Conservation (phyloP, 2,113 vertebrate species). For the Alosa alosa region DNA sequence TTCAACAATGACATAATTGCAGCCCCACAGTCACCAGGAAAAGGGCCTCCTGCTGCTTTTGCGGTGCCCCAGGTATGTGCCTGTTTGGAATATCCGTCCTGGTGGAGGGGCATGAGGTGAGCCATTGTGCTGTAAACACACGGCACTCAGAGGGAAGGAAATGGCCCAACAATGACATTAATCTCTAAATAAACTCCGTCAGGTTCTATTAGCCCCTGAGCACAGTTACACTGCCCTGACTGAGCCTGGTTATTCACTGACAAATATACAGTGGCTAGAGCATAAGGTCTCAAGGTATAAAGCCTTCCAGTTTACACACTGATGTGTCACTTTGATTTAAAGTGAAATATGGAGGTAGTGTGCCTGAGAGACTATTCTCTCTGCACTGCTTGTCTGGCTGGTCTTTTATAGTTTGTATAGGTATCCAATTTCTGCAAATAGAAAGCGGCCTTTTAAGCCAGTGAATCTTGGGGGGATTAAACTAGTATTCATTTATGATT, state of each 20-base stretch:
- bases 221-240: not conserved
- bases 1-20: not conserved
- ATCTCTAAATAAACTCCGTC: constrained; percentile 29
- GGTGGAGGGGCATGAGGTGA: constrained; percentile 41
- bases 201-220: not conserved
- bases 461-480: not conserved
- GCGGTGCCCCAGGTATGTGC: constrained; percentile 2
- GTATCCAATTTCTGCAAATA: not conserved
- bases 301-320: not conserved
- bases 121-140: constrained; percentile 42
- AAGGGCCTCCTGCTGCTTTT: not conserved
- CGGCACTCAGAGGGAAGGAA: constrained; percentile 35
- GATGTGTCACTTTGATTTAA: not conserved
- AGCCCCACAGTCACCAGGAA: not conserved
- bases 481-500: not conserved
- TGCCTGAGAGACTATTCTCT: no score
- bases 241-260: not conserved
- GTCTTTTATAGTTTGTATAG: no score
- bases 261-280: not conserved
- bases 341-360: not conserved
- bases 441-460: not conserved
- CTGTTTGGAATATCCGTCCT: constrained; percentile 39
- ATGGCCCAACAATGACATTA: constrained; percentile 35
- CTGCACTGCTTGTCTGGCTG: no score
- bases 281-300: not conserved